Base-by-base conservation (phyloP, 2,113 vertebrate genomes). In the Crocuta crocuta region DNA sequence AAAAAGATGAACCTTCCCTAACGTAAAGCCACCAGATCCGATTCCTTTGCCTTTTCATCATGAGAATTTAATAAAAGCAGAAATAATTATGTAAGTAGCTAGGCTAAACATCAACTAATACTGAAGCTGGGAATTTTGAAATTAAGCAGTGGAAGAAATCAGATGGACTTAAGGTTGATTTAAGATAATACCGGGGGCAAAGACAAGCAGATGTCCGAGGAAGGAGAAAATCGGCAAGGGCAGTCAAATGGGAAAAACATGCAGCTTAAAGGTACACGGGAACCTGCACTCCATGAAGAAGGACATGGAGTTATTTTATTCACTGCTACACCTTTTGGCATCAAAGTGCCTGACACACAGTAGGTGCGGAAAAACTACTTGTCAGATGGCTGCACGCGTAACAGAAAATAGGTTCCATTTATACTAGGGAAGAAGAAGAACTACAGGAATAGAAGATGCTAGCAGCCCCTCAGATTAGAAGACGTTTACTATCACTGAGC, bases 381-480 rank as follows among this genome's bases (percentile, higher is more conserved):
- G 10, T 45, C 70, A 26, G 24, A 4, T 6, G 24, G n/a, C 1
- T 2, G 15, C 16, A 39, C 2, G 43, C 53, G 15, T 9, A 8
- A 43, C 43, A 6, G 61, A 31, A 23, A 28, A 70, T n/a, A 5
- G 9, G 10, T 12, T 55, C 39, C 28, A 33, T 7, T 31, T 10
- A 73, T 1, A 31, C 79, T 1, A 35, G 15, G 10, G 55, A 50
- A 26, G 90, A 76, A 23, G 66, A 88, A 28, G 31, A 55, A 74
- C 12, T 26, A 4, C 2, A 0, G 16, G 31, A 55, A 15, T 7
- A 1, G 1, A 13, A 91, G 28, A 39, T 0, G 53, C 70, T 16
- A 10, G 53, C 33, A 35, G 15, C 1, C 8, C 9, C 31, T 61
- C 39, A 1, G 39, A 33, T 19, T 21, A 17, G 24, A 45, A 24